Percentiles rank a stretch among this genome's conserved stretches.
Conservation (phyloP, 2,113 vertebrate genomes). For the Hypocryptadius cinnamomeus region DNA sequence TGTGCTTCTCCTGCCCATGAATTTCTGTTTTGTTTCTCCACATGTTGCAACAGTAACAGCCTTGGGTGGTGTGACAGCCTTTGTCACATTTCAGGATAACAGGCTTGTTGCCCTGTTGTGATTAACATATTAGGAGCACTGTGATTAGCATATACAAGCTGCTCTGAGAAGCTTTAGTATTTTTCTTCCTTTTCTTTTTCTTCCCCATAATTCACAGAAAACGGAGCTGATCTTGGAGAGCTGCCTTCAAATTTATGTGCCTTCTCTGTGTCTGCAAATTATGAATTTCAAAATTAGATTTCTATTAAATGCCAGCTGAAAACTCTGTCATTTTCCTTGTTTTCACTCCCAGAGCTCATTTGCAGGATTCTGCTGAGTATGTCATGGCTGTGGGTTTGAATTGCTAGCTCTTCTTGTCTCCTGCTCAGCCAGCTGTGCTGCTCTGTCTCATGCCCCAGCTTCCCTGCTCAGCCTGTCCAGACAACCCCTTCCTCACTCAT, state of each 20-base stretch:
- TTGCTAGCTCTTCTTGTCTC: background rate
- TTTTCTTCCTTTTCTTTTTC: background rate
- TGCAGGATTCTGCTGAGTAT: background rate
- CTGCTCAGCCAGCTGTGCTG: background rate
- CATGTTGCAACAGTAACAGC: background rate
- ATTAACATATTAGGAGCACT: background rate
- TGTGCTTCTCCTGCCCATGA: accelerated
- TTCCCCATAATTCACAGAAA: background rate
- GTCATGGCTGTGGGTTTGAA: background rate
- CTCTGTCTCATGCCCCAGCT: background rate
- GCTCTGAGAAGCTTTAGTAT: background rate
- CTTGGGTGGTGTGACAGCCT: background rate
- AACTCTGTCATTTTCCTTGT: background rate
- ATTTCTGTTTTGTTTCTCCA: background rate
- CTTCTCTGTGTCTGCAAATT: background rate
- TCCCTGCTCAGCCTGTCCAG: background rate
- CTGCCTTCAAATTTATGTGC: background rate
- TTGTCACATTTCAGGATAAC: background rate
- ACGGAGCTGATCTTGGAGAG: background rate
- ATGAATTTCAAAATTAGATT: background rate
- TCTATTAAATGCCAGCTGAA: conserved; percentile 4
- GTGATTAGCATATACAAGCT: background rate
- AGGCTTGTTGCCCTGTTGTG: background rate
- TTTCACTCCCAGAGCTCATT: background rate
- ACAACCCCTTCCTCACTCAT: background rate